A percentile compares a stretch with the other conserved stretches of the same genome.
These are phyloP conservation scores for Hycleus phaleratus DNA, from an alignment of 1,140 invertebrate genomes.

Conservation along the genomic window DNA sequence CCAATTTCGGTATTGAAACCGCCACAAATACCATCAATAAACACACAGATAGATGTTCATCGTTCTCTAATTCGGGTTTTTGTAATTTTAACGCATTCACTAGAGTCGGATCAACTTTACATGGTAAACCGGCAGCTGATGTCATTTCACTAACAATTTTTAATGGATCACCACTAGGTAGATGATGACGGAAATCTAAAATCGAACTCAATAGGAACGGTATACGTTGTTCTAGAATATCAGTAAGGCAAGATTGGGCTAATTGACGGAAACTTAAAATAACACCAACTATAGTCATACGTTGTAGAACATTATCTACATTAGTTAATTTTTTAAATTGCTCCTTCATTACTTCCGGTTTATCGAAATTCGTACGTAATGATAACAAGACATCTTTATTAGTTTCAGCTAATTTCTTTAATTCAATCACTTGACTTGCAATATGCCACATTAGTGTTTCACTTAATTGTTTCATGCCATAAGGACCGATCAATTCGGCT, in stretches of 20 bases:
- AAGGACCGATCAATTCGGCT: slow-evolving; percentile 96
- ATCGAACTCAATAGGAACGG: slow-evolving; percentile 96
- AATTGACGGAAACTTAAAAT: slow-evolving; percentile 92
- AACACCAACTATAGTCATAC: slow-evolving; percentile 97
- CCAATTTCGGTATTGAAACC: slow-evolving; percentile 94
- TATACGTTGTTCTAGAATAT: slow-evolving; percentile 89
- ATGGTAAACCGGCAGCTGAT: slow-evolving; percentile 85
- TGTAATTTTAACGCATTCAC: slow-evolving; percentile 80
- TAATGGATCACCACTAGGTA: slow-evolving; percentile 84
- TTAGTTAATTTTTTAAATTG: slow-evolving; percentile 84
- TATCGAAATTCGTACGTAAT: slow-evolving; percentile 93
- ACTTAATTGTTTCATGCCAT: slow-evolving; percentile 95
- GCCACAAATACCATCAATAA: slow-evolving; percentile 98
- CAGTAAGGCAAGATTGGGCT: slow-evolving; percentile 85
- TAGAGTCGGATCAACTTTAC: slow-evolving; percentile 91
- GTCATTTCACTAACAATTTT: slow-evolving; percentile 95
- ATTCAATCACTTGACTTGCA: slow-evolving; percentile 92
- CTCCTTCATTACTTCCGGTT: slow-evolving; percentile 97
- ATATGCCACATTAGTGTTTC: slow-evolving; percentile 98
- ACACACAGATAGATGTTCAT: slow-evolving; percentile 91
- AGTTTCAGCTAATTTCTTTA: slow-evolving; percentile 86
- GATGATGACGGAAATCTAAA: slow-evolving; percentile 87
- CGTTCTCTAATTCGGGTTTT: slow-evolving; percentile 73
- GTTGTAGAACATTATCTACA: slow-evolving; percentile 88
- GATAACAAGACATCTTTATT: slow-evolving; percentile 89